A percentile compares a stretch with the other conserved stretches of the same genome.
phyloP scores from a whole-genome alignment of 2,113 vertebrate species.

The Alethe castanea region DNA sequence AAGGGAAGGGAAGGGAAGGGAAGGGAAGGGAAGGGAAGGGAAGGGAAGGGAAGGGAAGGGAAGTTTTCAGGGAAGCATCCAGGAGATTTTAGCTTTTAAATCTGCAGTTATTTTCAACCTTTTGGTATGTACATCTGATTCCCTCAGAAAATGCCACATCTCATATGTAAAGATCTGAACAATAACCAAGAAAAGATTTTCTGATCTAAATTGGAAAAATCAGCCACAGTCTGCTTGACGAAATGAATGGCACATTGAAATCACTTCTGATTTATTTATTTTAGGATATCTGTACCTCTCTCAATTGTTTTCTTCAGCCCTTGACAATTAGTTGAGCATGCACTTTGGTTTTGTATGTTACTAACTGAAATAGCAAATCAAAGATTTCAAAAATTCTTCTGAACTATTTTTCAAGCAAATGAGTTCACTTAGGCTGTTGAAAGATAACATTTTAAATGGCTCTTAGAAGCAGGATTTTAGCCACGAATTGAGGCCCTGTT shows the following conservation, averaged over 20 bases:
- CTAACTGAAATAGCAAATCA: not conserved
- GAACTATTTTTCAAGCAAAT: not conserved
- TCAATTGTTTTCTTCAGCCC: not conserved
- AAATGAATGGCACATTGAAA: constrained; percentile 3
- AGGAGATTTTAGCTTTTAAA: constrained; percentile 11
- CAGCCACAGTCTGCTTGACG: constrained; percentile 15
- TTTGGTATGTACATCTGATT: not conserved
- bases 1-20: too few species aligned
- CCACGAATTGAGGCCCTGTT: not conserved
- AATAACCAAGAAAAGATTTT: constrained; percentile 19
- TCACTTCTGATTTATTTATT: constrained; percentile 47
- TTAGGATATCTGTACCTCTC: not conserved
- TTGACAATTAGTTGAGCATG: not conserved
- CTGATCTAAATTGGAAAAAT: constrained; percentile 45
- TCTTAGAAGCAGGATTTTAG: not conserved
- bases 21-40: too few species aligned
- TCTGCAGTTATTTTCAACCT: constrained; percentile 12
- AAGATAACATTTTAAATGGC: not conserved
- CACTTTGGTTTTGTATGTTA: not conserved
- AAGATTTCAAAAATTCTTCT: not conserved
- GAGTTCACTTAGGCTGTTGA: not conserved
- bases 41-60: too few species aligned
- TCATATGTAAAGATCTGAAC: constrained; percentile 49
- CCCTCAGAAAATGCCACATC: not conserved
- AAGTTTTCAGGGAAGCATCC: too few species aligned